phyloP scores from a whole-genome alignment of 2,888 invertebrate species.

The Eupithecia exiguata region DNA sequence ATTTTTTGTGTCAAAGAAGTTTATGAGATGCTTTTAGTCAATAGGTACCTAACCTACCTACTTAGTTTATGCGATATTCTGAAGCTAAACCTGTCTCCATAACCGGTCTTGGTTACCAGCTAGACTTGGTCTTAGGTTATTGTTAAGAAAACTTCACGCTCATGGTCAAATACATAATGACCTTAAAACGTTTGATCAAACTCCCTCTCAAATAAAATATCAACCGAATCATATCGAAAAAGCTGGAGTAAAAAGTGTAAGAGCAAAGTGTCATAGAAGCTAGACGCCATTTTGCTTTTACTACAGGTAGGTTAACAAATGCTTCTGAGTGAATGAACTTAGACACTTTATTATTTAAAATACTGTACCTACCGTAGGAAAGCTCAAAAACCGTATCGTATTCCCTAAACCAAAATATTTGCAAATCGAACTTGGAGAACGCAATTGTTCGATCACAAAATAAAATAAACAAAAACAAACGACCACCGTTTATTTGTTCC shows the following conservation, averaged over 20 bases:
- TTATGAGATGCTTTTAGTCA: neutral
- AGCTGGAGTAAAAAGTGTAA: too few species aligned
- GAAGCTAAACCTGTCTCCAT: slow-evolving; percentile 27
- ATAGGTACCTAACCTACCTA: neutral
- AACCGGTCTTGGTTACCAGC: slow-evolving; percentile 47
- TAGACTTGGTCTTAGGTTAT: slow-evolving; percentile 47
- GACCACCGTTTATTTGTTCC: neutral
- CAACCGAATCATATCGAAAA: neutral
- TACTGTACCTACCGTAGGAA: too few species aligned
- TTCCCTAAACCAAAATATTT: neutral
- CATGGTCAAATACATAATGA: neutral
- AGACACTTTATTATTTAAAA: too few species aligned
- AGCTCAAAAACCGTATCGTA: too few species aligned
- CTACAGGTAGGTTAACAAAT: too few species aligned
- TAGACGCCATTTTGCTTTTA: too few species aligned
- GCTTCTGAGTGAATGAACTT: too few species aligned
- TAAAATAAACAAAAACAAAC: neutral
- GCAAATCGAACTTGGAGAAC: neutral
- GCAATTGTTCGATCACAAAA: neutral
- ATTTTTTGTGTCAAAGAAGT: neutral
- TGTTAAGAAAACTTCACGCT: neutral
- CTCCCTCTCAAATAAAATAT: neutral
- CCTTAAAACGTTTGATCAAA: neutral
- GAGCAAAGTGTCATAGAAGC: too few species aligned
- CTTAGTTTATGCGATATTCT: slow-evolving; percentile 14